phyloP scores from a whole-genome alignment of 2,888 invertebrate species.

The Salpingus planirostris region DNA sequence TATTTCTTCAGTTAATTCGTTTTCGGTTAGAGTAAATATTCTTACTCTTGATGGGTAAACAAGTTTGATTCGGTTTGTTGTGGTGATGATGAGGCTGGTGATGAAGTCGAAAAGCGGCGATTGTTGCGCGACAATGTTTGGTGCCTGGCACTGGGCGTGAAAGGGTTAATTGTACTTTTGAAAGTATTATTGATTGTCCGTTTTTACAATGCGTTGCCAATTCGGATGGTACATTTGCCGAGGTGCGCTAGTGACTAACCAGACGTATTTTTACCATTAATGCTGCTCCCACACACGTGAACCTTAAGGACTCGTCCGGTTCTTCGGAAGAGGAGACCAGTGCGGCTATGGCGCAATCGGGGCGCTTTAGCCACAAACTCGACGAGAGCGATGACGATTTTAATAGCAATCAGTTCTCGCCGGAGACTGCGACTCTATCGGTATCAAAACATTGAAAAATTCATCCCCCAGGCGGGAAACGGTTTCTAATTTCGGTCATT shows the following conservation, averaged over 20 bases:
- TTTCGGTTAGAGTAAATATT: no score
- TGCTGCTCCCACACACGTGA: no score
- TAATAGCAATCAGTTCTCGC: constrained; percentile 39
- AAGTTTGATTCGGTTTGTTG: no score
- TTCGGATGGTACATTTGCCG: constrained; percentile 7
- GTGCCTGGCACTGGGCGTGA: constrained; percentile 23
- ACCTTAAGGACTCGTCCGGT: constrained; percentile 43
- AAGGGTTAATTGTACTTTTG: constrained; percentile 21
- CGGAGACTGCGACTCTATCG: constrained; percentile 37
- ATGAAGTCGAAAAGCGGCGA: no score
- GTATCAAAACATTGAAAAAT: no score
- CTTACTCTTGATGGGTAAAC: no score
- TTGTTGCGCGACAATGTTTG: constrained; percentile 10
- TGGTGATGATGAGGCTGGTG: no score
- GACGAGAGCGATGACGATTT: constrained; percentile 40
- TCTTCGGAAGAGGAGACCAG: constrained; percentile 42
- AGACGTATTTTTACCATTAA: constrained; percentile 12
- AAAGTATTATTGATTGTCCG: constrained; percentile 29
- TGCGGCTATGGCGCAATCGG: constrained; percentile 34
- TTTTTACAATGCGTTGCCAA: constrained; percentile 16
- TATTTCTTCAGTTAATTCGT: no score
- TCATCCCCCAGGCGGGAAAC: constrained; percentile 1
- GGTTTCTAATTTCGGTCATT: constrained; percentile 8
- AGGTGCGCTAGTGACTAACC: no score
- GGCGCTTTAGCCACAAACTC: constrained; percentile 32